These are phyloP conservation scores for Nomada hirtipes DNA, from an alignment of 2,888 invertebrate species.

Conservation along the genomic window DNA sequence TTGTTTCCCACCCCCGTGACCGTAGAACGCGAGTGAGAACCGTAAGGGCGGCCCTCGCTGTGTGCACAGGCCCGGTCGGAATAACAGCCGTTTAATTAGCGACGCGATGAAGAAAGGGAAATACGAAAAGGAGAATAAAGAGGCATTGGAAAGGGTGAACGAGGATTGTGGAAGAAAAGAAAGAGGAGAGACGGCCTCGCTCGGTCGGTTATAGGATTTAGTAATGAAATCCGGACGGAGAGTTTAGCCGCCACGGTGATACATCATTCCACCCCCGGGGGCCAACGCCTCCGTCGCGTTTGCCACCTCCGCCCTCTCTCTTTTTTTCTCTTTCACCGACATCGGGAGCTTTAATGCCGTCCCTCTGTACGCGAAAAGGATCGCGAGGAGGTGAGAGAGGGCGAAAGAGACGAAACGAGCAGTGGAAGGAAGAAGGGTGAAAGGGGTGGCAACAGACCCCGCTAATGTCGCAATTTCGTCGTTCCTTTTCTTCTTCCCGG, in stretches of 20 bases:
- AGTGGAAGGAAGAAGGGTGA: neutral
- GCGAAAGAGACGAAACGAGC: neutral
- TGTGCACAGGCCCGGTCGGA: conserved; percentile 36
- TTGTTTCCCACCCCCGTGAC: conserved; percentile 50
- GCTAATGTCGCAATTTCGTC: conserved; percentile 80
- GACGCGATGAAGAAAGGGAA: conserved; percentile 60
- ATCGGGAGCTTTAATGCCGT: conserved; percentile 59
- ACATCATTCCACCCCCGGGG: conserved; percentile 66
- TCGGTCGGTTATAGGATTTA: conserved; percentile 73
- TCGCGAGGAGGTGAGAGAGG: neutral
- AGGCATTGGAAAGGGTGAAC: conserved; percentile 8
- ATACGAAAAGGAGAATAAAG: conserved; percentile 44
- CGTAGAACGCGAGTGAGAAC: conserved; percentile 41
- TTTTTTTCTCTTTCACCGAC: conserved; percentile 21
- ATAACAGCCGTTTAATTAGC: conserved; percentile 74
- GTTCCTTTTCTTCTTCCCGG: conserved; percentile 67
- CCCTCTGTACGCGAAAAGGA: conserved; percentile 34
- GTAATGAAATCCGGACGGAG: conserved; percentile 73
- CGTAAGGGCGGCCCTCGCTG: conserved; percentile 44
- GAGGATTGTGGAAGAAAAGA: conserved; percentile 45
- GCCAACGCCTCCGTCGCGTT: conserved; percentile 58
- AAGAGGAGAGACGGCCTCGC: conserved; percentile 44
- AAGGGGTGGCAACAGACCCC: conserved; percentile 68
- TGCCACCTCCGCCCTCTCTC: conserved; percentile 28
- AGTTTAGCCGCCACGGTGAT: conserved; percentile 69